These are phyloP conservation scores for Dromius quadrimaculatus DNA, from an alignment of 2,888 invertebrate genomes.

Conservation along the genomic window DNA sequence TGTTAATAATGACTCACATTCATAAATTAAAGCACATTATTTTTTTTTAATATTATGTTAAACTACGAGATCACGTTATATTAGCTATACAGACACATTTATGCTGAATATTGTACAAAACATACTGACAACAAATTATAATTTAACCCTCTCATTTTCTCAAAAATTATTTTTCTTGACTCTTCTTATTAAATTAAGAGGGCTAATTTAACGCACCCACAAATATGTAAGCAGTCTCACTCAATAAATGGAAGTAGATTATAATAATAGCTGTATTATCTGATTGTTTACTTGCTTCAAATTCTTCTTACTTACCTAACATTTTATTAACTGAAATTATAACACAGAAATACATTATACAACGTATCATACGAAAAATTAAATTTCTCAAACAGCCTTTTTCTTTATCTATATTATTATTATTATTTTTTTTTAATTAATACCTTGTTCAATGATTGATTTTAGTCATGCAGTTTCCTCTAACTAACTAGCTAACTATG, in stretches of 20 bases:
- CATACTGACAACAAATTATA: no score
- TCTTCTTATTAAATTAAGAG: no score
- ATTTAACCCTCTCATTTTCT: no score
- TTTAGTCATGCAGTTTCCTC: constrained; percentile 42
- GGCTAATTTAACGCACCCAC: no score
- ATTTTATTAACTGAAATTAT: neutral
- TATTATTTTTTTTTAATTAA: constrained; percentile 42
- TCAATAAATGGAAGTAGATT: constrained; percentile 37
- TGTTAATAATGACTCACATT: constrained; percentile 37
- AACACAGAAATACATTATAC: neutral
- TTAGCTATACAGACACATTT: constrained; percentile 3
- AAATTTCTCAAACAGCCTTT: constrained; percentile 45
- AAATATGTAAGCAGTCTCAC: constrained; percentile 41
- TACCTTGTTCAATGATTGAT: constrained; percentile 49
- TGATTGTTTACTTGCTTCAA: constrained; percentile 31
- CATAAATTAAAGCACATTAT: constrained; percentile 36
- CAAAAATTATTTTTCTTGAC: constrained; percentile 31
- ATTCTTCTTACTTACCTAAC: neutral
- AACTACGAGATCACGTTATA: constrained; percentile 35
- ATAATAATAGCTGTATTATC: constrained; percentile 19
- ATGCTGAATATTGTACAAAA: constrained; percentile 36
- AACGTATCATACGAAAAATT: constrained; percentile 16
- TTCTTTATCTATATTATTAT: constrained; percentile 35
- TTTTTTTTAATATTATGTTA: neutral
- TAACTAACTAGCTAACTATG: constrained; percentile 11